A percentile compares a stretch with the other conserved stretches of the same genome.
These are phyloP conservation scores for Drosophila trapezifrons DNA, from an alignment of 1,140 invertebrate genomes.

Conservation along the genomic window DNA sequence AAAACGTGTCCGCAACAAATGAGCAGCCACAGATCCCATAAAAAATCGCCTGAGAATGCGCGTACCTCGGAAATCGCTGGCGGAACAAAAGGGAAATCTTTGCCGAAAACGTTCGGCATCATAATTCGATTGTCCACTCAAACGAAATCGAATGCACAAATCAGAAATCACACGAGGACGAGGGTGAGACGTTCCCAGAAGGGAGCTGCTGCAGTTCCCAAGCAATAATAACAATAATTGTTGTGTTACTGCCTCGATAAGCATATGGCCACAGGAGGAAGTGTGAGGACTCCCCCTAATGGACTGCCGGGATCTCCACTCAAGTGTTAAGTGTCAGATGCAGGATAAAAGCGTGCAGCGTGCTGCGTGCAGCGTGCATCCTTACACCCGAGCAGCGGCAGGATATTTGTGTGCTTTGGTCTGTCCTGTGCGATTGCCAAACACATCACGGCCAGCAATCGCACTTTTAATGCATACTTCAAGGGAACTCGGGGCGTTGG, in stretches of 20 bases:
- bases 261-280: conserved; percentile 62
- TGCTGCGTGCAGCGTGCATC: conserved; percentile 26
- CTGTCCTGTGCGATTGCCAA: conserved; percentile 50
- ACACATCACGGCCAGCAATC: conserved; percentile 58
- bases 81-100: conserved; percentile 18
- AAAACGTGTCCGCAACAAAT: conserved; percentile 81
- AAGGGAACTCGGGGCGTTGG: conserved; percentile 54
- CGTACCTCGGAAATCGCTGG: conserved; percentile 20
- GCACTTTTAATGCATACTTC: conserved; percentile 63
- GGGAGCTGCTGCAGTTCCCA: conserved; percentile 64
- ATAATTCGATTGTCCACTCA: conserved; percentile 82
- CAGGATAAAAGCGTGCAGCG: conserved; percentile 77
- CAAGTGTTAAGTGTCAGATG: conserved; percentile 82
- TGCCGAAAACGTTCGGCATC: conserved; percentile 55
- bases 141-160: conserved; percentile 81
- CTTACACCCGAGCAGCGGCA: conserved; percentile 44
- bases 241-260: conserved; percentile 66
- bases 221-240: conserved; percentile 82
- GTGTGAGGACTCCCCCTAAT: conserved; percentile 53
- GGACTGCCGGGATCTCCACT: conserved; percentile 57
- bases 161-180: conserved; percentile 48
- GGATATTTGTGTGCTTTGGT: conserved; percentile 78
- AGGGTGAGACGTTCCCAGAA: conserved; percentile 13
- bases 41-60: conserved; percentile 51
- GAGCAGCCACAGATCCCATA: conserved; percentile 62